phyloP scores from a whole-genome alignment of 2,797 vertebrate species.

The Enteromius afrohamiltoni region DNA sequence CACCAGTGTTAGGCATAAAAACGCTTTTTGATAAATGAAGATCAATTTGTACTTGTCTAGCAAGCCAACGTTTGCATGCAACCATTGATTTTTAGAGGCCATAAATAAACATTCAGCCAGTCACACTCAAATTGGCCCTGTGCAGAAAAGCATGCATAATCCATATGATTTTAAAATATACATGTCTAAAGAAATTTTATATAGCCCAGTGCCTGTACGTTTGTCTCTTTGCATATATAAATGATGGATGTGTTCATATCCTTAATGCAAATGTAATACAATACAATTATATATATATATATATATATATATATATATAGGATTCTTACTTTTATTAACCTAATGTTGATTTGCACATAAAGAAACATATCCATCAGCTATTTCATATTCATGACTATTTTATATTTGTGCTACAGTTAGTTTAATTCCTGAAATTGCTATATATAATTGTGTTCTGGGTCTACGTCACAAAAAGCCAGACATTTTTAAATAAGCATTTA shows the following conservation, averaged over 20 bases:
- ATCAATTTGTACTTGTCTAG: slow-evolving; percentile 53
- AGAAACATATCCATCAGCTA: background rate
- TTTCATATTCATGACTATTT: background rate
- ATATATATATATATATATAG: no score
- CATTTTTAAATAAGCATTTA: slow-evolving; percentile 6
- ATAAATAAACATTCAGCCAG: slow-evolving; percentile 43
- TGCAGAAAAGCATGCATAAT: slow-evolving; percentile 16
- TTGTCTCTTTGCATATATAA: background rate
- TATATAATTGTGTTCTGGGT: background rate
- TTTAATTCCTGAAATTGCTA: background rate
- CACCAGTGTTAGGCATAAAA: slow-evolving; percentile 27
- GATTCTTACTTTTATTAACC: background rate
- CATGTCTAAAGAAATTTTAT: background rate
- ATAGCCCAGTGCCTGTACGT: background rate
- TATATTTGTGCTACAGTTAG: background rate
- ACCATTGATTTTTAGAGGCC: slow-evolving; percentile 40
- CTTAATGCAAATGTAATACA: background rate
- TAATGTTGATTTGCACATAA: background rate
- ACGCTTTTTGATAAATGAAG: slow-evolving; percentile 49
- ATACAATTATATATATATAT: background rate
- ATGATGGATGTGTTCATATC: background rate
- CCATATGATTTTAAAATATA: slow-evolving; percentile 22
- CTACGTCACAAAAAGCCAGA: background rate
- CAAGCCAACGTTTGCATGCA: slow-evolving; percentile 39
- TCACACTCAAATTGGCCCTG: slow-evolving; percentile 19